phyloP scores from a whole-genome alignment of 2,888 invertebrate genomes.

The Hypercompe scribonia region DNA sequence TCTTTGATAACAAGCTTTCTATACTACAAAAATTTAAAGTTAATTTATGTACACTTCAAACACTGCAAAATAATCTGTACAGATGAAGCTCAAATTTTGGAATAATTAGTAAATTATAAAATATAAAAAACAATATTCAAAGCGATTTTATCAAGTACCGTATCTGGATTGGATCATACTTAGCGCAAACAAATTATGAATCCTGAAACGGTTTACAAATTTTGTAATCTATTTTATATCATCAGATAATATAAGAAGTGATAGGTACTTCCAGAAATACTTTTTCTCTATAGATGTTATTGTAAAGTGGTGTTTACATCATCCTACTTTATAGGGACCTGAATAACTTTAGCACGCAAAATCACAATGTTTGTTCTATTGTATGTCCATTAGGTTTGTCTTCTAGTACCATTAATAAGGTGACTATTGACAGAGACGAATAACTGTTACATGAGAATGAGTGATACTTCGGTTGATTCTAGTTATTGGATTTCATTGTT shows the following conservation, averaged over 20 bases:
- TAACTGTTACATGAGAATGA: constrained; percentile 29
- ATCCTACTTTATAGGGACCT: constrained; percentile 65
- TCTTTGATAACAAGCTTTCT: no score
- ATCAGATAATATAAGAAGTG: background rate
- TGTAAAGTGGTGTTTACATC: constrained; percentile 73
- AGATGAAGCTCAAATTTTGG: no score
- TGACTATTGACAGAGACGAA: constrained; percentile 50
- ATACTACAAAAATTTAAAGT: no score
- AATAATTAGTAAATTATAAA: no score
- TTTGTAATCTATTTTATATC: no score
- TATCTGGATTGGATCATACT: no score
- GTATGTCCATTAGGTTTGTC: constrained; percentile 56
- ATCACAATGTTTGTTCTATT: constrained; percentile 61
- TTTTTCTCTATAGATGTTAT: constrained; percentile 30
- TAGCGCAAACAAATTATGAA: no score
- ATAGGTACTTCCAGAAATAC: constrained; percentile 14
- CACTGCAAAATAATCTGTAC: no score
- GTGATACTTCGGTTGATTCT: constrained; percentile 16
- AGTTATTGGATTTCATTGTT: constrained; percentile 17
- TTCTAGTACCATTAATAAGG: constrained; percentile 56
- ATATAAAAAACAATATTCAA: no score
- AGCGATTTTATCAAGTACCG: no score
- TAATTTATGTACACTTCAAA: no score
- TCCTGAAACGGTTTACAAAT: no score
- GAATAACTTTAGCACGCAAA: constrained; percentile 64